Percentiles rank a stretch among this genome's conserved stretches.
These are phyloP conservation scores for Phenganax subtilis DNA, from an alignment of 92 coral and sea anemone genomes.

Conservation along the genomic window DNA sequence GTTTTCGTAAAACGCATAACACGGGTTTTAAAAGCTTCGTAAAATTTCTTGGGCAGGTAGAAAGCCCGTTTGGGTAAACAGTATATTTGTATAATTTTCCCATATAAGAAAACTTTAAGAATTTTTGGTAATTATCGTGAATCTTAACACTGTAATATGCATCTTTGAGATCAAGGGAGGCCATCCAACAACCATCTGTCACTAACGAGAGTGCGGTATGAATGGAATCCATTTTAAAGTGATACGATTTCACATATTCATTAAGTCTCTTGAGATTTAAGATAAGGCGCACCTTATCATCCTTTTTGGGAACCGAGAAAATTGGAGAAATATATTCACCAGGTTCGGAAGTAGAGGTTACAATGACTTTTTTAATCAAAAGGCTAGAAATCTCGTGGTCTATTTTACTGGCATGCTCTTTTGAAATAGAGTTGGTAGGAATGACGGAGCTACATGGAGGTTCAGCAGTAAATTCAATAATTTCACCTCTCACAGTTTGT, in stretches of 20 bases:
- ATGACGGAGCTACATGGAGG: too few species aligned
- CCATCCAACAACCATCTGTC: conserved; percentile 53
- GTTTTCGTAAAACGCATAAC: conserved; percentile 35
- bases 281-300: conserved; percentile 32
- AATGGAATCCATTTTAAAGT: conserved; percentile 48
- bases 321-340: background rate
- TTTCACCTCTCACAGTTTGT: background rate
- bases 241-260: conserved; percentile 34
- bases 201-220: conserved; percentile 41
- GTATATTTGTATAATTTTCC: conserved; percentile 40
- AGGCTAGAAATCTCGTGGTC: background rate
- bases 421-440: too few species aligned
- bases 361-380: too few species aligned
- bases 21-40: conserved; percentile 57
- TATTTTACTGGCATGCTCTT: background rate
- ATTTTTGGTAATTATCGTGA: background rate
- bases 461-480: background rate
- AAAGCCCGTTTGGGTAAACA: conserved; percentile 54
- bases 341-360: background rate
- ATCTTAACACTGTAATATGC: conserved; percentile 38
- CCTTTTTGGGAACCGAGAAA: background rate
- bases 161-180: conserved; percentile 52
- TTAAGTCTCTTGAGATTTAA: conserved; percentile 45
- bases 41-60: conserved; percentile 54
- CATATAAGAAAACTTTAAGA: background rate